Evolutionary conservation across 1,140 invertebrate species (phyloP), one percentile per base, ranked within the genome.

Genomic region (Zaprionus africanus): DNA sequence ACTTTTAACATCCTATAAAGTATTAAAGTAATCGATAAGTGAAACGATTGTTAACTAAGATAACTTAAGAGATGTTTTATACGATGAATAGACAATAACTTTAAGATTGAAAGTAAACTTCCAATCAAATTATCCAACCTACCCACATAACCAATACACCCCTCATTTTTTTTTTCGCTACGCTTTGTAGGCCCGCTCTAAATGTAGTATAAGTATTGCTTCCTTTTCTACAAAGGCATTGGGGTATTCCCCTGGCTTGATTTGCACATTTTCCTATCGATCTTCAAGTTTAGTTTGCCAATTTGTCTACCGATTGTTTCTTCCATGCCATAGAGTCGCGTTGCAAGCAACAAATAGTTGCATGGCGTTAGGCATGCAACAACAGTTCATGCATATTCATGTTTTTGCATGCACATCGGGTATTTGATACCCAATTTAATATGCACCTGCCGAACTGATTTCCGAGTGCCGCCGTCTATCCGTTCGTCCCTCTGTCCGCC

Each of bases 391-490:
- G 46, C 46, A 51, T 51, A 51, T 51, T 51, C 46, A 51, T 51
- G 46, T 51, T 22, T 19, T 13, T 5, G 5, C 46, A 51, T 51
- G 46, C 46, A 51, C 7, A 12, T 19, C 19, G 22, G 9, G 19
- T 51, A 51, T 51, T 51, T 51, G 4, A 51, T 51, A 51, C 1
- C 12, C 19, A 51, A 51, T 51, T 51, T 24, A 51, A 41, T 51
- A 62, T 71, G 63, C 70, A 66, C 31, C 19, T 24, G 19, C 19
- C 46, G 34, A 54, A 63, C 46, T 36, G 46, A 63, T 63, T 38
- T 53, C 19, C 19, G 19, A 61, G 41, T 61, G 24, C 17, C 4
- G 9, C n/a, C 17, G 26, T 12, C 41, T 15, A 17, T 46, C 41
- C 41, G 9, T 19, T 41, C 12, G 34, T 22, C 17, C 13, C 9